phyloP scores from a whole-genome alignment of 2,797 vertebrate species.

The Darevskia mixta region DNA sequence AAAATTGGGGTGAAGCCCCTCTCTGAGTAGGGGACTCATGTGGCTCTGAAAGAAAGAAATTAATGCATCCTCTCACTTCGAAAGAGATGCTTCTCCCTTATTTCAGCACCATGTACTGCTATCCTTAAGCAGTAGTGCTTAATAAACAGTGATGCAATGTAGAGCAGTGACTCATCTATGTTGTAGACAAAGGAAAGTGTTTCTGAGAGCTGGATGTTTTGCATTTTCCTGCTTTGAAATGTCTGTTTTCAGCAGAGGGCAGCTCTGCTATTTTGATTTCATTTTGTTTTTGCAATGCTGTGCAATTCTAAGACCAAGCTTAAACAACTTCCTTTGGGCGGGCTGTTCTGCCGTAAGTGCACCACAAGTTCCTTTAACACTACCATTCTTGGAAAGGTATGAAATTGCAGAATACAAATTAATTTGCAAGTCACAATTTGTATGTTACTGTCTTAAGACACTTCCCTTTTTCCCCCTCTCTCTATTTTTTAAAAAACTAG shows the following conservation, averaged over 20 bases:
- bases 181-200: not conserved
- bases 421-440: not conserved
- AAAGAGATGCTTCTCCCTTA: not conserved
- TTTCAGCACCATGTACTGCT: not conserved
- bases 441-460: not conserved
- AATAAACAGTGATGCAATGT: not conserved
- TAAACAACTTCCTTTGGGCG: not conserved
- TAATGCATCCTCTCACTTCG: fast-evolving
- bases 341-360: not conserved
- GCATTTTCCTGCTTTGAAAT: not conserved
- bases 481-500: not conserved
- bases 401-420: not conserved
- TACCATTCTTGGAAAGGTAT: not conserved
- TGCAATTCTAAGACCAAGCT: not conserved
- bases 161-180: not conserved
- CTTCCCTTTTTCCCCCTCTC: not conserved
- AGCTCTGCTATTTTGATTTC: not conserved
- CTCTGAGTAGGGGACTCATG: not conserved
- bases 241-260: not conserved
- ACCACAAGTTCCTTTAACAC: not conserved
- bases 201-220: not conserved
- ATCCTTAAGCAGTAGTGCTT: not conserved
- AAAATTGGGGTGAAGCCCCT: not conserved
- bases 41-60: not conserved
- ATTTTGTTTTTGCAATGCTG: not conserved